Base-by-base conservation (phyloP, 1,140 invertebrate species). In the Araneus ventricosus region DNA sequence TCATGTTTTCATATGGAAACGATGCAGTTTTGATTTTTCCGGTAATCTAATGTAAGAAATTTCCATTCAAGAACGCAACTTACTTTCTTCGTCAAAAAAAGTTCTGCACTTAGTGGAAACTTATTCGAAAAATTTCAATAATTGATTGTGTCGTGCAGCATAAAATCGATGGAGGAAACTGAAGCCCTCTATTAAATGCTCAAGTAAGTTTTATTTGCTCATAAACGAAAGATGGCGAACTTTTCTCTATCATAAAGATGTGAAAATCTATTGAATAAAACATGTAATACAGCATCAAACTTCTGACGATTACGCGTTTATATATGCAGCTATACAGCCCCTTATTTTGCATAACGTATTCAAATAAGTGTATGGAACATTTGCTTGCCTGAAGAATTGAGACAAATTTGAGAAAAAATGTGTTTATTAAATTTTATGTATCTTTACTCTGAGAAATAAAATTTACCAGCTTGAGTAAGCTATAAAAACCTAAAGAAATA, bases 81-180 rank as follows among this genome's bases (percentile, higher is more conserved):
- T n/a, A 14, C 45, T 14, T 14, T 8, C 1, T 45, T 1, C 10
- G 3, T 14, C 45, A 1, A 52, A 52, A 52, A 2, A n/a, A n/a
- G n/a, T n/a, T n/a, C n/a, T n/a, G n/a, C n/a, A n/a, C n/a, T n/a
- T n/a, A n/a, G n/a, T 0, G 0, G 10, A 52, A 52, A n/a, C 1
- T 63, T 22, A 63, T n/a, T 63, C n/a, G 2, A 24, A 63, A 37
- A 75, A 75, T 75, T 75, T 75, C 70, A 75, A 75, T 37, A 75
- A 75, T 75, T 75, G 70, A 37, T 75, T 75, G 30, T 22, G 34
- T 24, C 30, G 7, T 67, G 27, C 3, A 27, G 2, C 6, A 75
- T 37, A 75, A 75, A 75, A 22, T 22, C 14, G 70, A 75, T 37
- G 10, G 30, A 34, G 2, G 30, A 34, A 34, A 34, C 27, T 75